These are phyloP conservation scores for Proteles cristata DNA, from an alignment of 2,113 vertebrate genomes.

Conservation along the genomic window DNA sequence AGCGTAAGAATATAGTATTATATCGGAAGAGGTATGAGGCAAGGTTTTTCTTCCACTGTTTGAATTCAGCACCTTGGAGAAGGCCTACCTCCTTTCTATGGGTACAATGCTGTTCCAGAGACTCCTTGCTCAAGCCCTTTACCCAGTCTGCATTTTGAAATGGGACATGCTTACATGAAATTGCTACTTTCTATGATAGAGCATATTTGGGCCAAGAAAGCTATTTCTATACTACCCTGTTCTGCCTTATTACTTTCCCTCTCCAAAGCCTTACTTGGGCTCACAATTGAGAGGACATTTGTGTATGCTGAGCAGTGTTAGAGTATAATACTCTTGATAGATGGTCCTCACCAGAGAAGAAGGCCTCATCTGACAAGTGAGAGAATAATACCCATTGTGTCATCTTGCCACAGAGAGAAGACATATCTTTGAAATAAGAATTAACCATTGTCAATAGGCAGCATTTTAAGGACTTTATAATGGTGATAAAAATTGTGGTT, in stretches of 20 bases:
- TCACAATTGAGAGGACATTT: background rate
- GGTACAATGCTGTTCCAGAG: fast-evolving
- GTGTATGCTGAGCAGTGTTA: background rate
- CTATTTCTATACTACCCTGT: background rate
- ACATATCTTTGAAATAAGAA: slow-evolving; percentile 38
- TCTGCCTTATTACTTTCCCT: background rate
- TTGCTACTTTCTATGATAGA: background rate
- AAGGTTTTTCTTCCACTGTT: background rate
- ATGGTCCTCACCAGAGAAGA: background rate
- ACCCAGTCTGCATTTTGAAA: background rate
- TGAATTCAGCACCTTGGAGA: slow-evolving; percentile 10
- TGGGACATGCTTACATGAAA: background rate
- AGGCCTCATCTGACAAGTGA: background rate
- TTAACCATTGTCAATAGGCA: background rate
- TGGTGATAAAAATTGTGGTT: background rate
- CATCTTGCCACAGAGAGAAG: background rate
- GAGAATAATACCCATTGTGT: background rate
- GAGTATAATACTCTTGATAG: background rate
- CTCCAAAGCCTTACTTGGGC: background rate
- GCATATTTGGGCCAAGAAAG: background rate
- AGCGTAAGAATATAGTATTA: background rate
- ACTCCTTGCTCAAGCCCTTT: background rate
- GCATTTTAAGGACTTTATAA: slow-evolving; percentile 11
- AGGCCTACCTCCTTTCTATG: background rate
- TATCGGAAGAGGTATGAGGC: background rate